phyloP scores from a whole-genome alignment of 1,140 invertebrate species.

The Ooceraea biroi region DNA sequence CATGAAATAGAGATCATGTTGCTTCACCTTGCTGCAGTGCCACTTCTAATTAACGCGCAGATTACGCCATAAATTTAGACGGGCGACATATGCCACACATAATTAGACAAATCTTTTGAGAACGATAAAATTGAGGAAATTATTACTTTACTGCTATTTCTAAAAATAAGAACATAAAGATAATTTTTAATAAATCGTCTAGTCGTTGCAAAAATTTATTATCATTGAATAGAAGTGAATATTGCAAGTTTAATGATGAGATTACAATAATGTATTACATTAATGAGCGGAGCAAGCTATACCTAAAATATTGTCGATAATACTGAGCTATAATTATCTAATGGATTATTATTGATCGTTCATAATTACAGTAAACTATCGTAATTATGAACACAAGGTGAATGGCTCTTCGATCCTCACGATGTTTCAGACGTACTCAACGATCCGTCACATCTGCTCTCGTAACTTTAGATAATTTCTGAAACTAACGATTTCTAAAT shows the following conservation, averaged over 20 bases:
- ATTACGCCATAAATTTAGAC: conserved; percentile 24
- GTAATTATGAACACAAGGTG: neutral
- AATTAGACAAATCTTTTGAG: conserved; percentile 14
- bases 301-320: conserved; percentile 28
- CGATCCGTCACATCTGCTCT: neutral
- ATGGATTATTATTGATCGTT: conserved; percentile 27
- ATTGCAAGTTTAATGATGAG: neutral
- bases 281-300: conserved; percentile 6
- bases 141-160: conserved; percentile 5
- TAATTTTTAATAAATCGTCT: too few relatives aligned
- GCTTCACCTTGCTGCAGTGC: conserved; percentile 8
- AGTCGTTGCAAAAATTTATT: too few relatives aligned
- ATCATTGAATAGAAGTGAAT: neutral
- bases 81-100: neutral
- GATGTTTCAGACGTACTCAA: neutral
- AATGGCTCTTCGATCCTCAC: neutral
- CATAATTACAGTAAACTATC: conserved; percentile 40
- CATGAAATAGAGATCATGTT: conserved; percentile 50
- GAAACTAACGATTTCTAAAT: conserved; percentile 8
- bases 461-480: neutral
- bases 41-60: conserved; percentile 45
- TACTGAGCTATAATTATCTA: neutral
- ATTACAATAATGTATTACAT: neutral
- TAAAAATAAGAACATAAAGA: neutral
- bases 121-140: conserved; percentile 11